These are phyloP conservation scores for Chionomys nivalis DNA, from an alignment of 2,113 vertebrate genomes.

Conservation along the genomic window DNA sequence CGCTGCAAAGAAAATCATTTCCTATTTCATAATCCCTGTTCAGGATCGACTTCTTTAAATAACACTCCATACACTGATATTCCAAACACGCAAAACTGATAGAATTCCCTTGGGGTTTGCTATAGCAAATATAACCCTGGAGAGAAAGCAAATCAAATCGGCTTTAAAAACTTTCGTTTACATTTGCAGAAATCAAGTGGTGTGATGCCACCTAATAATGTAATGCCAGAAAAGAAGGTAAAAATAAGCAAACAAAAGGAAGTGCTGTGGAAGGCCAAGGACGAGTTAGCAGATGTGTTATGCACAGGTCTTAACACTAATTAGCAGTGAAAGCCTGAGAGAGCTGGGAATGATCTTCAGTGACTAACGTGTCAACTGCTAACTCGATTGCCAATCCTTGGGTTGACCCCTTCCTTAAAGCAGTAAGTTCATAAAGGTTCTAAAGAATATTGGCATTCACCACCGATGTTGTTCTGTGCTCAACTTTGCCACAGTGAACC, in stretches of 20 bases:
- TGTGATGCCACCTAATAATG: neutral
- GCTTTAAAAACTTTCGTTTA: neutral
- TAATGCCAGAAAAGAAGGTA: neutral
- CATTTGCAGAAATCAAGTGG: neutral
- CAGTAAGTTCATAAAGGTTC: neutral
- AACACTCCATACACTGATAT: conserved; percentile 48
- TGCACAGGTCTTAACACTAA: neutral
- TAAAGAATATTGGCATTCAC: neutral
- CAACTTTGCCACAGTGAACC: neutral
- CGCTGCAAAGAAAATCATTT: conserved; percentile 2
- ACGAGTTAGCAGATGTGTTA: neutral
- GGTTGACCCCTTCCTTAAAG: neutral
- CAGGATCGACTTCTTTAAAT: neutral
- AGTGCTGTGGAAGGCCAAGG: neutral
- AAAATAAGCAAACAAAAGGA: neutral
- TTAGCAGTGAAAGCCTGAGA: neutral
- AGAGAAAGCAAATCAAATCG: conserved; percentile 37
- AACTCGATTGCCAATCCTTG: neutral
- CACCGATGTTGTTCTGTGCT: neutral
- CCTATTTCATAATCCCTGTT: neutral
- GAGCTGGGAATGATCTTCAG: neutral
- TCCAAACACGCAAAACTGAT: conserved; percentile 60
- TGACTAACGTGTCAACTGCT: neutral
- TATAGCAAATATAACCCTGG: neutral
- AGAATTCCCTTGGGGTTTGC: conserved; percentile 25